A percentile compares a stretch with the other conserved stretches of the same genome.
Conservation (phyloP, 2,113 vertebrate genomes). For the Furnarius figulus region DNA sequence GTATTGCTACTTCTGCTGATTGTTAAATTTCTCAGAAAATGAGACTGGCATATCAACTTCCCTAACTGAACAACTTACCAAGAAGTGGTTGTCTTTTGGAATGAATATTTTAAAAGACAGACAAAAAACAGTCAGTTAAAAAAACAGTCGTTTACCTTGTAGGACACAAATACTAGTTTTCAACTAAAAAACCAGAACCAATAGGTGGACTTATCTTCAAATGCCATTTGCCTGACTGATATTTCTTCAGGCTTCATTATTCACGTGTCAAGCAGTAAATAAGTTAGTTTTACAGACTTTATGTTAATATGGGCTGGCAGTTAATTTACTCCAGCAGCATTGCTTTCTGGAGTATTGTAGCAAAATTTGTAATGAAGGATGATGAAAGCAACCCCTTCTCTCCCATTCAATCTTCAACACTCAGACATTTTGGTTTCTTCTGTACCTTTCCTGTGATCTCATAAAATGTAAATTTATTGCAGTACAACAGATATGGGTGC, state of each 20-base stretch:
- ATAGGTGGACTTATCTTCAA: background rate
- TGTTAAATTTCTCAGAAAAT: background rate
- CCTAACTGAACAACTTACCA: background rate
- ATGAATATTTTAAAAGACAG: background rate
- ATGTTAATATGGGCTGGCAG: background rate
- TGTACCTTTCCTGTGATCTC: background rate
- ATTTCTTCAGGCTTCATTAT: slow-evolving; percentile 38
- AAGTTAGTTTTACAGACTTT: slow-evolving; percentile 10
- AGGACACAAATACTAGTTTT: background rate
- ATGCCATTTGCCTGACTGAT: background rate
- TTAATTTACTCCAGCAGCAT: background rate
- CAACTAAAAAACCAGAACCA: background rate
- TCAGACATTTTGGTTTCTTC: background rate
- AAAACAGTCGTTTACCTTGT: background rate
- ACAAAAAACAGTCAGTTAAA: background rate
- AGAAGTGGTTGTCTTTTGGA: background rate
- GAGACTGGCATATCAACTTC: background rate
- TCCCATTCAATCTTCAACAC: background rate
- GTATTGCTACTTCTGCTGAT: background rate
- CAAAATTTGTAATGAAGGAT: background rate
- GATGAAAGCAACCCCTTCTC: background rate
- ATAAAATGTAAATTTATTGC: background rate
- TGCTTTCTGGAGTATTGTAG: background rate
- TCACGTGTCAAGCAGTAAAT: background rate
- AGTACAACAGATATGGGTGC: background rate